phyloP scores from a whole-genome alignment of 2,888 invertebrate species.

The Bellardia pandia region DNA sequence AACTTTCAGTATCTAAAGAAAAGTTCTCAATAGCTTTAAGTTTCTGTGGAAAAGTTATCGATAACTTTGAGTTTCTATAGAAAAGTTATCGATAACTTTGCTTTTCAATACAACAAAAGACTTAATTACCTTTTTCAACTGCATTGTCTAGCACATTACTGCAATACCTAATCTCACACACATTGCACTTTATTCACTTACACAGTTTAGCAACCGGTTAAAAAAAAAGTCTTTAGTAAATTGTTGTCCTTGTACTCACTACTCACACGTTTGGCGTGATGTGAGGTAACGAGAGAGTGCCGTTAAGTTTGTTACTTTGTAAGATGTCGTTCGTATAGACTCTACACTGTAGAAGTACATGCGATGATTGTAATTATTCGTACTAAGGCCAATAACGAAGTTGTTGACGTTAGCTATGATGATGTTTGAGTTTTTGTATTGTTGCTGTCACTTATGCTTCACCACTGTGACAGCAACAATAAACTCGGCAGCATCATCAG shows the following conservation, averaged over 20 bases:
- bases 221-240: background rate
- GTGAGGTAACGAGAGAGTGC: background rate
- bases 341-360: background rate
- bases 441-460: constrained; percentile 45
- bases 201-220: background rate
- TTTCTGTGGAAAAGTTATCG: no score
- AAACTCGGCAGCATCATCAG: constrained; percentile 2
- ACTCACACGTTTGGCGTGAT: constrained; percentile 9
- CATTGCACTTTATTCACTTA: background rate
- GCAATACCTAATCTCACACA: background rate
- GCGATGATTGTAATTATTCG: constrained; percentile 16
- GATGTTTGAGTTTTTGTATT: constrained; percentile 10
- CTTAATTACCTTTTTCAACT: background rate
- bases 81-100: background rate
- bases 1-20: no score
- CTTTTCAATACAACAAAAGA: background rate
- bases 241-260: constrained; percentile 35
- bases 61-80: no score
- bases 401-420: constrained; percentile 7
- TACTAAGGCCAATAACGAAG: constrained; percentile 11
- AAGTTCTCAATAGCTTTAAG: no score
- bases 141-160: background rate
- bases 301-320: constrained; percentile 11
- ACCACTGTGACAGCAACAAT: constrained; percentile 39
- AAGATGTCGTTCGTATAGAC: background rate